phyloP scores from a whole-genome alignment of 2,113 vertebrate species.

The Pelmatolapia mariae region DNA sequence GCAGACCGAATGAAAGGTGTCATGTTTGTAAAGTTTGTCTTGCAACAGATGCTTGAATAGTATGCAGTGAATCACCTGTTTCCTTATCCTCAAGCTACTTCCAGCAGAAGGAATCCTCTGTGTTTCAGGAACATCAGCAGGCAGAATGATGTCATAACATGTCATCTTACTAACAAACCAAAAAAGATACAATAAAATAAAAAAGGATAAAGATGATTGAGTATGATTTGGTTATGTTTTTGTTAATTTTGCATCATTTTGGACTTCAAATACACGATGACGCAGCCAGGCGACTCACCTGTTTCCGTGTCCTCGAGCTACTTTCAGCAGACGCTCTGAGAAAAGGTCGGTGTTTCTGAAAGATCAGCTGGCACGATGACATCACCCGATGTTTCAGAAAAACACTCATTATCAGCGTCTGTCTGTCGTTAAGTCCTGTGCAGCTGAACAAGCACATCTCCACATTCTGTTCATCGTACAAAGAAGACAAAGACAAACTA shows the following conservation, averaged over 20 bases:
- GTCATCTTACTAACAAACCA: neutral
- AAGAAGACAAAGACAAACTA: neutral
- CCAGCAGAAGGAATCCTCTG: neutral
- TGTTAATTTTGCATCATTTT: fast-evolving
- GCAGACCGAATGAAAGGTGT: neutral
- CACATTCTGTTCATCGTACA: neutral
- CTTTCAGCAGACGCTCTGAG: neutral
- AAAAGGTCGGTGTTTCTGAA: neutral
- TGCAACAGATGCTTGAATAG: neutral
- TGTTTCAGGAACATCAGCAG: neutral
- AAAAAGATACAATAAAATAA: neutral
- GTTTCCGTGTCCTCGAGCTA: neutral
- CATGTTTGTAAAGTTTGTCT: neutral
- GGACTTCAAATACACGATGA: neutral
- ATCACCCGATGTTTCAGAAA: neutral
- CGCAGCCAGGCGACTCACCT: neutral
- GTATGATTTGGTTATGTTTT: fast-evolving
- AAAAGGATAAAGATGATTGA: neutral
- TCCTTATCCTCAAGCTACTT: neutral
- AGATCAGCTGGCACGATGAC: neutral
- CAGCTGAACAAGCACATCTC: neutral
- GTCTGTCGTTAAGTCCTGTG: neutral
- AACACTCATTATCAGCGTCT: neutral
- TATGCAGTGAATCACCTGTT: neutral
- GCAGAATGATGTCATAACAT: fast-evolving